Evolutionary conservation across 2,113 vertebrate genomes (phyloP), one percentile per base, ranked within the genome.

Genomic region (Phycodurus eques): DNA sequence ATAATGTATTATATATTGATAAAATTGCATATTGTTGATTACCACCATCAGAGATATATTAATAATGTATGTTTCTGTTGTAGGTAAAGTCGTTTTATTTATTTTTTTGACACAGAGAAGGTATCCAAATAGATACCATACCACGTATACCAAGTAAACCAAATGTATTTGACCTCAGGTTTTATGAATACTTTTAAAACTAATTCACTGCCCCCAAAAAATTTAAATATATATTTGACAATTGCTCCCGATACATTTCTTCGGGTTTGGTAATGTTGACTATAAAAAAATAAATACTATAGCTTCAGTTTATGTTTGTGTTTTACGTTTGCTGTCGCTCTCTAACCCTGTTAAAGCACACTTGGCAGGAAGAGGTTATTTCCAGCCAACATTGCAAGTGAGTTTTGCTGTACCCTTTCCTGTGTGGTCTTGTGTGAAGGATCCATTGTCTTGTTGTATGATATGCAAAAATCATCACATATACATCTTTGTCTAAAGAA

Each of bases 301-400:
- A 70, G 70, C 73, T 60, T 76, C 68, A 80, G 65, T 82, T 88
- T 77, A 71, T 59, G 74, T 78, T 27, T 77, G 68, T 63, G 75
- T 78, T 51, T 39, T 44, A 35, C 53, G 31, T 74, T 79, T 78
- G 61, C 79, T 84, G 74, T 47, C 72, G 67, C 53, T 61, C 71
- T 80, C 74, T 79, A 75, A 84, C 56, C 67, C 81, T 51, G 43
- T 83, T 69, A 82, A 88, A 80, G 83, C 85, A 83, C 39, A 76
- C 87, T 88, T 75, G 76, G 83, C 80, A 80, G 86, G 87, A 87
- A 84, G 78, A 72, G 83, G 68, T 70, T 63, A 33, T 83, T 85
- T 74, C 80, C 71, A 61, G 71, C 79, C 72, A 27, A n/a, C 84
- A 47, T 60, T 57, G 64, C 75, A 71, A 83, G 88, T 92, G 80